Evolutionary conservation across 2,797 vertebrate genomes (phyloP), one percentile per base, ranked within the genome.

Genomic region (Bradypus variegatus): DNA sequence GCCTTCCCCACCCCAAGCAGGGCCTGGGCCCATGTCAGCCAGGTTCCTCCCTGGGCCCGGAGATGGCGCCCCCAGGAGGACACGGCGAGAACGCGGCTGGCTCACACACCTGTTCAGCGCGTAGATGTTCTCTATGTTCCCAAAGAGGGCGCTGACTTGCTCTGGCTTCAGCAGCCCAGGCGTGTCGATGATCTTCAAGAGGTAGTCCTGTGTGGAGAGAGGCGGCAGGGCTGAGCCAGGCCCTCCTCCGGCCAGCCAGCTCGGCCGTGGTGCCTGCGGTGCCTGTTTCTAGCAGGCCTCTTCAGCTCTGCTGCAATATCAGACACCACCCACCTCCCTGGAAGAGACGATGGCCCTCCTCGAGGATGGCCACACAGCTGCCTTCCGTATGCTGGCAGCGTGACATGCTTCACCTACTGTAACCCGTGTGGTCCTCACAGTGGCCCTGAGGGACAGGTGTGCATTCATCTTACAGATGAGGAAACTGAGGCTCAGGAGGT

Each of bases 91-190:
- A 8, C 31, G 8, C 21, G 58, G 33, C 60, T 48, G 18, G 2
- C n/a, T 16, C 58, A 36, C 93, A 64, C 95, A 99, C 99, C 99
- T 99, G 98, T 99, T 99, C 94, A 99, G 98, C 93, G 98, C 98
- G 0, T 99, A 99, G 96, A 99, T 99, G 97, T 98, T 98, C 95
- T 99, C 99, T 53, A 99, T 99, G 97, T 99, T 99, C 92, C 99
- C 99, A 23, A 99, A 99, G 75, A 99, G 98, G 2, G 98, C 98
- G 9, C 98, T 98, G 95, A 99, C 99, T 96, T 99, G 99, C 88
- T 99, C 99, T 0, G 99, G 99, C 8, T 97, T 97, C 94, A 99
- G 98, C 6, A 99, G 98, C 92, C 98, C 98, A 1, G 97, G 97
- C 0, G 96, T 96, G 4, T 99, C 99, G 0, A 99, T 99, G 94